Conservation (phyloP, 2,888 invertebrate species). For the Geophilus truncorum region DNA sequence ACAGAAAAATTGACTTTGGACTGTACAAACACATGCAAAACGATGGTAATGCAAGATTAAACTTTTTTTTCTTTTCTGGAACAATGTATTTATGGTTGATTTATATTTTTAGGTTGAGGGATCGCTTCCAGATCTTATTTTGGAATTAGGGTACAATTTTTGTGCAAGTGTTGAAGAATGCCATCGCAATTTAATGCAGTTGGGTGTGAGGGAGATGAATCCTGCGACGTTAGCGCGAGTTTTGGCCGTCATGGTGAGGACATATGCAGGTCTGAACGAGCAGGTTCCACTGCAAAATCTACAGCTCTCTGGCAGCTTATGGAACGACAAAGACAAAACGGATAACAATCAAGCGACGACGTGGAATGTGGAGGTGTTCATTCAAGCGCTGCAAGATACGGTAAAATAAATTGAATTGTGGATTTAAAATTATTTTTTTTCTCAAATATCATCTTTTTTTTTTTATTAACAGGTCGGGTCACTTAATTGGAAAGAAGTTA, state of each 20-base stretch:
- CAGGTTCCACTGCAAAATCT: constrained; percentile 42
- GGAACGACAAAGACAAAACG: constrained; percentile 47
- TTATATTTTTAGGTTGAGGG: constrained; percentile 46
- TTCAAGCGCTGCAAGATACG: constrained; percentile 83
- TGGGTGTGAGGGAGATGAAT: constrained; percentile 70
- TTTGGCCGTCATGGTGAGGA: constrained; percentile 78
- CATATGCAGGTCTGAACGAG: constrained; percentile 69
- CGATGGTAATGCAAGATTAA: constrained; percentile 46
- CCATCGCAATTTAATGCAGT: constrained; percentile 72
- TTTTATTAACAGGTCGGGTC: constrained; percentile 56
- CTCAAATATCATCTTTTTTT: background rate
- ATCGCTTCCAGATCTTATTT: constrained; percentile 70
- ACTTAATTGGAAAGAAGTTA: constrained; percentile 88
- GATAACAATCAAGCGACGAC: constrained; percentile 53
- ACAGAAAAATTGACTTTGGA: constrained; percentile 51
- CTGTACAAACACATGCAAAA: constrained; percentile 50
- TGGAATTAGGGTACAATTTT: constrained; percentile 87
- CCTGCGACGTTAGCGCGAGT: constrained; percentile 78
- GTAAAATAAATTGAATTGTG: constrained; percentile 56
- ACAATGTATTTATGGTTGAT: background rate
- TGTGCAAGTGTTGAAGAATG: constrained; percentile 81
- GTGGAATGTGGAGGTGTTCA: constrained; percentile 93
- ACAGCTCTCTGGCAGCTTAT: constrained; percentile 41
- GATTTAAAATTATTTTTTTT: background rate
- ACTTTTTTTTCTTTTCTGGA: no score